Evolutionary conservation across 53 echinoderm and acorn worm genomes (phyloP).

Genomic region (Stichopus horrens): DNA sequence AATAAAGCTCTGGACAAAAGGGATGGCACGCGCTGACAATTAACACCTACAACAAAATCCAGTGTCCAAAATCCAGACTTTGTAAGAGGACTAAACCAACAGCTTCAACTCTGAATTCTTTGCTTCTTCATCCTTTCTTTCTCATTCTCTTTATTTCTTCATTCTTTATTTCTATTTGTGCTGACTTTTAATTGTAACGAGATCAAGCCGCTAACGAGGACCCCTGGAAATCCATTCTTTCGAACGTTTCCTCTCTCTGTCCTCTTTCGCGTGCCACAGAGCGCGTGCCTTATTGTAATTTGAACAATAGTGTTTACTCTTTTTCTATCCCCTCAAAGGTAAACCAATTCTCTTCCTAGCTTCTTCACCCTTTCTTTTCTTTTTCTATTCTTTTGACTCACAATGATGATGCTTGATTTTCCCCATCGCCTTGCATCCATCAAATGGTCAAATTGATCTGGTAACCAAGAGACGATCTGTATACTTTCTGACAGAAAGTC

Average conservation of each 20-base stretch:
- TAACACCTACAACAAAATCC: neutral
- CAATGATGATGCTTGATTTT: too few species aligned
- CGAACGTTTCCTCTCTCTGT: neutral
- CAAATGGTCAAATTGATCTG: conserved; percentile 9
- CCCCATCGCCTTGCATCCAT: neutral
- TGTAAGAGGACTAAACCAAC: neutral
- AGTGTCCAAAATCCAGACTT: neutral
- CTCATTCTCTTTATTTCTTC: neutral
- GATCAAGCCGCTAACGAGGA: conserved; percentile 4
- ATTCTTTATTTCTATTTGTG: too few species aligned
- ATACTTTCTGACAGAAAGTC: neutral
- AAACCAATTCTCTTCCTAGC: neutral
- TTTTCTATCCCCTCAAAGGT: conserved; percentile 1
- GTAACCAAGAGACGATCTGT: conserved; percentile 31
- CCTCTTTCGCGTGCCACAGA: conserved; percentile 26
- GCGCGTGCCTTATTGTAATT: conserved; percentile 26
- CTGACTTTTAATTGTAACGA: neutral
- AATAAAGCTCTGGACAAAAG: neutral
- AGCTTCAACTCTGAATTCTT: neutral
- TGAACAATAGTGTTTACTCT: conserved; percentile 28
- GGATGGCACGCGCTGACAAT: conserved; percentile 18
- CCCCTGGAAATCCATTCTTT: conserved; percentile 7
- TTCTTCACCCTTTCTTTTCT: neutral
- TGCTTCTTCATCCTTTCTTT: neutral
- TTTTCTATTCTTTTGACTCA: neutral